Base-by-base conservation (phyloP, 2,888 invertebrate genomes). In the Enchytraeus crypticus region DNA sequence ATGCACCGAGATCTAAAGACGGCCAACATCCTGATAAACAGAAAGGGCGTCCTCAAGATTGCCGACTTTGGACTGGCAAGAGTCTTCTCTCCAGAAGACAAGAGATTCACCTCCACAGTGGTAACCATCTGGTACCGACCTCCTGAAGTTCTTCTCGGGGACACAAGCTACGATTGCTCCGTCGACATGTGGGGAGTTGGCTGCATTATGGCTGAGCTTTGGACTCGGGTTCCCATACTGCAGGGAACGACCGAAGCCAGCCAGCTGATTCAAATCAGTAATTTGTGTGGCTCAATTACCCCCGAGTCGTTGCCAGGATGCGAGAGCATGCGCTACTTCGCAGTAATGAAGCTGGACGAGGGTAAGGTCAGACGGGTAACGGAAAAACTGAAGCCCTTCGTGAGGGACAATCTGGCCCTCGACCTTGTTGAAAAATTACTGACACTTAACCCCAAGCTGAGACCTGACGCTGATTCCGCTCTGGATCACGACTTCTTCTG, bases 141-240 rank as follows among this genome's bases (percentile, higher is more conserved):
- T 3, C 82, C 82, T 1, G 79, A 80, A 64, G 59, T 79, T 33
- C 66, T 79, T 29, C 71, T 80, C 0, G 78, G 79, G 14, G 80
- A 93, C 72, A 84, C 96, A 18, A 92, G 93, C 80, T 98, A 98
- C 74, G 93, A 93, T 0, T 92, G 95, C 1, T 90, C 95, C 0
- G 93, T 98, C 18, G 98, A 99, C 82, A 85, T 97, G 82, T 84
- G 84, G 84, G 83, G 84, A 0, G 96, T 93, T 0, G 98, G 98
- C 0, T 99, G 98, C 76, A 98, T 98, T 66, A 97, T 98, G 96
- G 97, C 97, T 0, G 98, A 98, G 82, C 92, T 98, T 92, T 98
- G 97, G 97, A 97, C 95, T 0, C 82, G 86, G 67, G 82, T 80
- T 3, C 96, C 82, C 2, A 81, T 82, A 53, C 77, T 82, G 79